Conservation (phyloP, 2,113 vertebrate species). For the Steatornis caripensis region DNA sequence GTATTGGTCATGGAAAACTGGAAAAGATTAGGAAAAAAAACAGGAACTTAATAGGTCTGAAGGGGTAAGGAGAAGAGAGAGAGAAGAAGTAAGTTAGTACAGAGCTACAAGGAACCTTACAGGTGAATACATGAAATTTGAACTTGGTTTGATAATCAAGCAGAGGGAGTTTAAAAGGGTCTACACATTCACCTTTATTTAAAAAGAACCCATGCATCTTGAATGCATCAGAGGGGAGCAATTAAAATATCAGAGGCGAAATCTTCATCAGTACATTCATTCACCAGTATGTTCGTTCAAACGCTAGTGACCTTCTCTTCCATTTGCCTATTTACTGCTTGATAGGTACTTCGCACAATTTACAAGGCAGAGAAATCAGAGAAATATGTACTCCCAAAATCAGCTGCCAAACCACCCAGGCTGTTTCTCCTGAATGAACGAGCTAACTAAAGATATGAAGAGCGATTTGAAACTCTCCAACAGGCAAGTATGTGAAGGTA, state of each 20-base stretch:
- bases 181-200: background rate
- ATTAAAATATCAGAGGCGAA: constrained; percentile 5
- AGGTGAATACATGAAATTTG: background rate
- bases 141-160: background rate
- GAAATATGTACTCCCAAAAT: background rate
- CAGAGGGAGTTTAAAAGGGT: background rate
- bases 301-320: background rate
- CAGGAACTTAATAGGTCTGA: background rate
- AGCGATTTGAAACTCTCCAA: background rate
- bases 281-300: background rate
- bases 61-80: background rate
- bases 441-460: constrained; percentile 13
- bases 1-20: background rate
- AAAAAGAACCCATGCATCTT: background rate
- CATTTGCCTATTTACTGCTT: background rate
- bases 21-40: background rate
- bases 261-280: background rate
- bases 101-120: background rate
- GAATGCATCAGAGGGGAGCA: background rate
- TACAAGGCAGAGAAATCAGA: background rate
- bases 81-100: background rate
- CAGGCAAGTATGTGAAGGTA: background rate
- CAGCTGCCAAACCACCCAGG: background rate
- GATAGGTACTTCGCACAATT: background rate
- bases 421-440: background rate